These are phyloP conservation scores for Ophiothrix spiculata DNA, from an alignment of 35 echinoderm and acorn worm species.

Conservation along the genomic window DNA sequence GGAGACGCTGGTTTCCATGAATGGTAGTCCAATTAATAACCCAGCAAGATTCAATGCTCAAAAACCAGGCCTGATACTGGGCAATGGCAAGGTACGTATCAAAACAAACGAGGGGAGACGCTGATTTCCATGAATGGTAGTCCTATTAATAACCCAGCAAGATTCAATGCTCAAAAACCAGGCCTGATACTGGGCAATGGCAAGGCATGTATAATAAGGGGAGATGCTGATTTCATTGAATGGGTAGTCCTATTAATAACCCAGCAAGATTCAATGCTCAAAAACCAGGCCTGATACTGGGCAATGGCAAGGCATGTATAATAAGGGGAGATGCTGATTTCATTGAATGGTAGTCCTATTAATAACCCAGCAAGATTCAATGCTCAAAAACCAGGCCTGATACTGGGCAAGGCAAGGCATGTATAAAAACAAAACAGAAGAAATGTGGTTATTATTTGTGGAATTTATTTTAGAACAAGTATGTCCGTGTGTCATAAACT, in stretches of 20 bases:
- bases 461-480: too few relatives aligned
- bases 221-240: slow-evolving; percentile 32
- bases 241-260: slow-evolving; percentile 20
- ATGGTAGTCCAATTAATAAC: slow-evolving; percentile 17
- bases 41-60: neutral
- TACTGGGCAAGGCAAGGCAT: slow-evolving; percentile 24
- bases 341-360: slow-evolving; percentile 23
- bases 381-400: neutral
- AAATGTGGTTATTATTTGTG: too few relatives aligned
- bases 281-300: slow-evolving; percentile 15
- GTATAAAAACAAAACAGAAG: too few relatives aligned
- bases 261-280: neutral
- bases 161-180: neutral
- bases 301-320: slow-evolving; percentile 25
- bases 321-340: slow-evolving; percentile 31
- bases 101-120: slow-evolving; percentile 1
- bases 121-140: slow-evolving; percentile 23
- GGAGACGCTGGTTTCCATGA: slow-evolving; percentile 28
- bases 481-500: too few relatives aligned
- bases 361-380: neutral
- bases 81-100: slow-evolving; percentile 26
- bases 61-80: slow-evolving; percentile 15
- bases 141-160: slow-evolving; percentile 22
- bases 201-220: slow-evolving; percentile 3
- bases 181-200: slow-evolving; percentile 19